Base-by-base conservation (phyloP, 2,113 vertebrate species). In the Numida meleagris region DNA sequence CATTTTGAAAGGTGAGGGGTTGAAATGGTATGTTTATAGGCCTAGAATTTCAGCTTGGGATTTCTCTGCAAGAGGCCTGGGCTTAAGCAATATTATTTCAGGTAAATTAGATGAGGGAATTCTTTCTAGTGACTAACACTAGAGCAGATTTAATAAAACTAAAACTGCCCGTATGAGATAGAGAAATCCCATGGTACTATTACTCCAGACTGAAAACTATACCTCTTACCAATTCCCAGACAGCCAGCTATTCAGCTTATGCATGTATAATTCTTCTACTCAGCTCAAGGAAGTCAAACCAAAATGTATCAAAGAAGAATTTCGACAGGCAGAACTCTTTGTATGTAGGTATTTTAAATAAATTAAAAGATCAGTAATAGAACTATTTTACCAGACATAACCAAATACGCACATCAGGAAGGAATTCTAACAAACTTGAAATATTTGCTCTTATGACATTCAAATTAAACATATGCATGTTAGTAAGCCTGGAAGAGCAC, bases 131-230 rank as follows among this genome's bases (percentile, higher is more conserved):
- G 75, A 79, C 59, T 91, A 89, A 94, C 61, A 71, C 45, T 67
- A 48, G 42, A 83, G 73, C 17, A 80, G 67, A 87, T 89, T 91
- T 86, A 96, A 96, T 94, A 89, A 93, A 96, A 94, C 67, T 85
- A 73, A 86, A 94, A 70, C 42, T 80, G 78, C 31, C 3, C 1
- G 24, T 58, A 80, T 8, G 38, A 89, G 79, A 92, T 0, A 87
- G 62, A 84, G 16, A 73, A 94, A 83, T 61, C 72, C 59, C 91
- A 86, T 5, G 18, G 33, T 42, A 77, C 25, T 73, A 23, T 20
- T 48, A 77, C 24, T 58, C n/a, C 45, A 82, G 76, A 85, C 53
- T 31, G 59, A 89, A 85, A 91, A 70, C 42, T 34, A 63, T 43
- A 78, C 11, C n/a, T 57, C 65, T 50, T 74, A 42, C 67, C 27